A percentile compares a stretch with the other conserved stretches of the same genome.
Evolutionary conservation across 2,113 vertebrate genomes (phyloP).

Genomic region (Trochalopteron elliotii): DNA sequence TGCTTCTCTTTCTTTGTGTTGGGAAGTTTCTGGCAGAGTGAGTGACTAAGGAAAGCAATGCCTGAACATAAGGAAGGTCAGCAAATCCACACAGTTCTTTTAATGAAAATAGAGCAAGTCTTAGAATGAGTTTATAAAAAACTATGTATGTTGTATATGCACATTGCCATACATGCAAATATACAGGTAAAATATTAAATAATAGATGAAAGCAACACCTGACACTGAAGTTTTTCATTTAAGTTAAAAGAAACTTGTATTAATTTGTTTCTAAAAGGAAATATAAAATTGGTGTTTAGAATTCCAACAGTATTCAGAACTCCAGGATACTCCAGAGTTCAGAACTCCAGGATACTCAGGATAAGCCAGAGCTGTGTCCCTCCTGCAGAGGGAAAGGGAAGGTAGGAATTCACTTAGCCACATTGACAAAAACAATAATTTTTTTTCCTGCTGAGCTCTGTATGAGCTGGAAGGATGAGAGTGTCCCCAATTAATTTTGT

Average conservation of each 20-base stretch:
- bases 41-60: neutral
- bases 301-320: too few species aligned
- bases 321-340: too few species aligned
- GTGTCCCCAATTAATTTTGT: neutral
- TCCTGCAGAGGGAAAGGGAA: neutral
- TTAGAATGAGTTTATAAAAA: neutral
- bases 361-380: neutral
- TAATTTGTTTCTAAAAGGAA: neutral
- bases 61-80: neutral
- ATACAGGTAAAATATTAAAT: neutral
- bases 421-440: neutral
- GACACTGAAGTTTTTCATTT: neutral
- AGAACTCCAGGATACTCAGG: neutral
- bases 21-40: neutral
- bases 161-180: neutral
- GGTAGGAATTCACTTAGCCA: neutral
- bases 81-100: neutral
- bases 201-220: neutral
- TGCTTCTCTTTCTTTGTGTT: neutral
- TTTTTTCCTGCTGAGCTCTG: neutral
- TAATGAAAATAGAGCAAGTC: neutral
- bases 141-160: accelerated
- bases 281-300: neutral
- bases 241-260: neutral
- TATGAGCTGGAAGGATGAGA: neutral